Evolutionary conservation across 2,797 vertebrate genomes (phyloP), one percentile per base, ranked within the genome.

Genomic region (Eupleurogrammus muticus): DNA sequence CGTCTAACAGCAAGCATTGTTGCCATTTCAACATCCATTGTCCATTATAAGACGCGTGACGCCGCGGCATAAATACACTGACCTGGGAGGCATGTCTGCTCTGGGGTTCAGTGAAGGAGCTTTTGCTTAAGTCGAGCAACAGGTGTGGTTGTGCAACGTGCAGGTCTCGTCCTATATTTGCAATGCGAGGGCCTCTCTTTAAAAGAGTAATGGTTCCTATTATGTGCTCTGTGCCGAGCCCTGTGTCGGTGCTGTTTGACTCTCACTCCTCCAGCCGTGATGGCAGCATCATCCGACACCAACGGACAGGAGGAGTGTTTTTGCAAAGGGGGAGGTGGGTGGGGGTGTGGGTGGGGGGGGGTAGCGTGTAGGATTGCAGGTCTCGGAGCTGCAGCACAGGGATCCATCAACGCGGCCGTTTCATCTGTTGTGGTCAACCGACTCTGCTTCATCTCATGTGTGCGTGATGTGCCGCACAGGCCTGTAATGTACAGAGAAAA

Each of bases 141-240:
- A 85, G 81, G 88, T 89, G 79, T 73, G 73, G 67, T 66, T 82
- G 70, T 77, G 73, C 79, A 69, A 72, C 23, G 46, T 58, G 53
- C 9, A 60, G 51, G 17, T 66, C 61, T 70, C 52, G 11, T 74
- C 40, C 56, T 79, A 66, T 80, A 75, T 87, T 74, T 82, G 47
- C 73, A 61, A 63, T n/a, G 53, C 48, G 48, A n/a, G 35, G 40
- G 21, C 28, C 54, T 59, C 55, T 55, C 47, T 70, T 54, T 69
- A 63, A 81, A 81, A 70, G 70, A 73, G 32, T n/a, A 9, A 32
- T 24, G 11, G 14, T 28, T 28, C 49, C 42, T 32, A 48, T 32
- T 72, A 44, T 73, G 16, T 53, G 40, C 32, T 21, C 53, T 55
- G 23, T 9, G 20, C 51, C 36, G 36, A 24, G 38, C 38, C 61